Conservation (phyloP, 2,888 invertebrate species). For the Pardosa pseudoannulata region DNA sequence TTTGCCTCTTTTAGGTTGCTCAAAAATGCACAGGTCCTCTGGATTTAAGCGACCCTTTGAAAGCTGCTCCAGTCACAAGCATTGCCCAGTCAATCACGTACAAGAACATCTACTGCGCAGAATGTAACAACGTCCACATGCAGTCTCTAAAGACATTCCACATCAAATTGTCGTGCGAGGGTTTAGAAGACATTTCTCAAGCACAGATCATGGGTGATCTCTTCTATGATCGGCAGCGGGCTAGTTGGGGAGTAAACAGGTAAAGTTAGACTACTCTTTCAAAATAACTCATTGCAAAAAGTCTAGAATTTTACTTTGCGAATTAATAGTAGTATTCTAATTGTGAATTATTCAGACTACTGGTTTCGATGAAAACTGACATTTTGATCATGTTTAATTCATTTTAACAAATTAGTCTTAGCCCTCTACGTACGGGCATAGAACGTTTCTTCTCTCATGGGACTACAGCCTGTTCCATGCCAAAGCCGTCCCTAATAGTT, state of each 20-base stretch:
- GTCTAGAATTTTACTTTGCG: too few species aligned
- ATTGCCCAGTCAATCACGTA: background rate
- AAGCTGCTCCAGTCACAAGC: conserved; percentile 22
- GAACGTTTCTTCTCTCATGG: too few species aligned
- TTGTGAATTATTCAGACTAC: too few species aligned
- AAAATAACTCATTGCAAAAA: too few species aligned
- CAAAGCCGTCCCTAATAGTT: too few species aligned
- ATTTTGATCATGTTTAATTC: too few species aligned
- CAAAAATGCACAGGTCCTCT: background rate
- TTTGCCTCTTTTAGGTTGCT: background rate
- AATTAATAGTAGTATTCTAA: too few species aligned
- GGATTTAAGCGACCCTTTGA: conserved; percentile 25
- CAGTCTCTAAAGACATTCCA: background rate
- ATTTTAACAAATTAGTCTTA: too few species aligned
- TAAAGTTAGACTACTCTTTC: too few species aligned
- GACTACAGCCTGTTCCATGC: too few species aligned
- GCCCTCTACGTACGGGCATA: too few species aligned
- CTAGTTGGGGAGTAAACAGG: conserved; percentile 23
- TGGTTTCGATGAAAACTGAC: too few species aligned
- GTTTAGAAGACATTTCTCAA: background rate
- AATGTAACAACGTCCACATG: conserved; percentile 77
- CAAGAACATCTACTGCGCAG: conserved; percentile 78
- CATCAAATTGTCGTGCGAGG: conserved; percentile 11
- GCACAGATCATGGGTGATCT: conserved; percentile 46
- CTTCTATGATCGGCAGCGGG: background rate